Evolutionary conservation across 30 jellyfish, hydroid and myxozoan species (phyloP).

Genomic region (Cassiopea andromeda): DNA sequence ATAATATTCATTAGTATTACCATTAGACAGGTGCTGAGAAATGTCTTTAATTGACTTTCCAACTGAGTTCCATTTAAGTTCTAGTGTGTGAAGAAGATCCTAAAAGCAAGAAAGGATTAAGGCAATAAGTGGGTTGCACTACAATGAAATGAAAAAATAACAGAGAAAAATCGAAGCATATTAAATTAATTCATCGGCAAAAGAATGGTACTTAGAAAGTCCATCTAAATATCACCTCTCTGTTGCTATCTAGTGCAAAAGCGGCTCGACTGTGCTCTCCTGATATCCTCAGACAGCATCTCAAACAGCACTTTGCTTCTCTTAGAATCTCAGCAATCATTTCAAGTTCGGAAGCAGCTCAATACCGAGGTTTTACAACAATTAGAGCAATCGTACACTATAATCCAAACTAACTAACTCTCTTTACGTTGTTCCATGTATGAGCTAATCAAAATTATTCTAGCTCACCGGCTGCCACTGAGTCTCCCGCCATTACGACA

Average conservation of each 20-base stretch:
- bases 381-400: too few species aligned
- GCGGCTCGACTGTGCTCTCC: constrained; percentile 26
- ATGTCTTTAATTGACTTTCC: neutral
- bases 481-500: neutral
- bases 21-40: neutral
- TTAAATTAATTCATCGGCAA: too few species aligned
- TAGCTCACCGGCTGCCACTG: neutral
- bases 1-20: neutral
- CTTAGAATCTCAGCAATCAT: constrained; percentile 17
- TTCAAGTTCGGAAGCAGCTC: neutral
- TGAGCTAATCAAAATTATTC: too few species aligned
- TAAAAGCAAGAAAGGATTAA: neutral
- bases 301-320: constrained; percentile 47
- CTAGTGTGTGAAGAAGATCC: neutral
- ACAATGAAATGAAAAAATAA: neutral
- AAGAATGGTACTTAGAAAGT: too few species aligned
- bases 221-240: neutral
- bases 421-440: too few species aligned
- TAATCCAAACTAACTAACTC: too few species aligned
- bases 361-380: too few species aligned
- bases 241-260: constrained; percentile 3
- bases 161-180: too few species aligned
- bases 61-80: neutral
- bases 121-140: neutral
- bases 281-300: constrained; percentile 42